Conservation (phyloP, 2,797 vertebrate genomes). For the Neopelma chrysocephalum region DNA sequence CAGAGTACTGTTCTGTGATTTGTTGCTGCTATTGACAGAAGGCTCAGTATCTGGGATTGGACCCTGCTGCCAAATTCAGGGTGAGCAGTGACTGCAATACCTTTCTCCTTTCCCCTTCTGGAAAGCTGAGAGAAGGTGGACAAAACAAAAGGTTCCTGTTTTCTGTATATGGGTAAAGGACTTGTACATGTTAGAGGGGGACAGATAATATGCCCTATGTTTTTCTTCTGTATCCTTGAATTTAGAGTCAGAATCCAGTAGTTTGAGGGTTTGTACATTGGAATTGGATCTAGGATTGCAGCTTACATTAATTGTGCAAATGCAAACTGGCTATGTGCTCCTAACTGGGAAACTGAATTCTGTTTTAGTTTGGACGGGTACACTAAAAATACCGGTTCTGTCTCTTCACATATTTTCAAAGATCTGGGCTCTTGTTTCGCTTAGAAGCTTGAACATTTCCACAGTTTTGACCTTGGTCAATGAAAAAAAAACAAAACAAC, state of each 20-base stretch:
- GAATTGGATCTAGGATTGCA: background rate
- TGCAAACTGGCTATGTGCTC: background rate
- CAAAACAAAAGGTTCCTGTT: background rate
- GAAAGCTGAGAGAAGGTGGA: background rate
- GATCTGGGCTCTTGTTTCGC: background rate
- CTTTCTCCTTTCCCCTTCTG: background rate
- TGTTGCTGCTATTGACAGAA: background rate
- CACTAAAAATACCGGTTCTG: background rate
- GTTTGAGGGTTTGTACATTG: background rate
- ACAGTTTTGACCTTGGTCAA: background rate
- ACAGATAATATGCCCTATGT: background rate
- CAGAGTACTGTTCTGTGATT: background rate
- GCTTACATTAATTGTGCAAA: background rate
- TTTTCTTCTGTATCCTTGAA: background rate
- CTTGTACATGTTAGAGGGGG: background rate
- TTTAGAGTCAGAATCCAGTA: background rate
- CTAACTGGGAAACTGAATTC: background rate
- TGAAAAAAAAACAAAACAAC: rapidly evolving
- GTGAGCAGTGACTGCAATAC: background rate
- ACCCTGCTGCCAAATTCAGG: background rate
- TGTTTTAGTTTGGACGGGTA: background rate
- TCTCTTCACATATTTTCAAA: background rate
- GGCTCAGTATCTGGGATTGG: background rate
- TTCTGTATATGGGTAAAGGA: background rate
- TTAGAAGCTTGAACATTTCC: background rate